Evolutionary conservation across 2,797 vertebrate genomes (phyloP).

Genomic region (Myiothlypis coronata): DNA sequence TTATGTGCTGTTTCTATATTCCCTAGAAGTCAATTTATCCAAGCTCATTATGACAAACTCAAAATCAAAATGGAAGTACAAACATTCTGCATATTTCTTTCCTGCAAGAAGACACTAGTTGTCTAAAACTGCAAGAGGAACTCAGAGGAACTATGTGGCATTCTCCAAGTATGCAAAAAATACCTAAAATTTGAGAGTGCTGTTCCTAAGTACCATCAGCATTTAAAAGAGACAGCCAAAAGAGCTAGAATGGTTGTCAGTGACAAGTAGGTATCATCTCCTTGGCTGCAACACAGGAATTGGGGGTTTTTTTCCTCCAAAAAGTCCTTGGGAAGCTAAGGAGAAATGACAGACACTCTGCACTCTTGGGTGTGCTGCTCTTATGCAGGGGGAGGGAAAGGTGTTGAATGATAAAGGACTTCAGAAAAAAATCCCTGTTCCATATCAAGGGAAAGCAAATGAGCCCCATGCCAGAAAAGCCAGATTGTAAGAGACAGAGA

Average conservation of each 20-base stretch:
- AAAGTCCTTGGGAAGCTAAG: conserved; percentile 15
- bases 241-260: neutral
- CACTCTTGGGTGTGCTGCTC: neutral
- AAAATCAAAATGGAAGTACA: neutral
- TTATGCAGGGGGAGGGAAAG: neutral
- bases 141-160: neutral
- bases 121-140: neutral
- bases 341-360: conserved; percentile 9
- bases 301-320: neutral
- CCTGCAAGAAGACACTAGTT: neutral
- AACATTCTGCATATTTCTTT: neutral
- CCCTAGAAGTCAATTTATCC: neutral
- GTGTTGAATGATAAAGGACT: conserved; percentile 14
- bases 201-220: neutral
- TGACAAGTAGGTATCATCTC: neutral
- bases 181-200: neutral
- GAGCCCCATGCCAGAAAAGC: conserved; percentile 43
- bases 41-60: neutral
- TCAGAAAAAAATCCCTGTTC: neutral
- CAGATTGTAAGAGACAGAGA: conserved; percentile 55
- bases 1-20: neutral
- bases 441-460: conserved; percentile 12
- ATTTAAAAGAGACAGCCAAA: neutral
- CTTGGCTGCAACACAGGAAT: neutral
- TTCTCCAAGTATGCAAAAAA: neutral